Conservation (phyloP, 2,888 invertebrate genomes). For the Pilophorus perplexus region DNA sequence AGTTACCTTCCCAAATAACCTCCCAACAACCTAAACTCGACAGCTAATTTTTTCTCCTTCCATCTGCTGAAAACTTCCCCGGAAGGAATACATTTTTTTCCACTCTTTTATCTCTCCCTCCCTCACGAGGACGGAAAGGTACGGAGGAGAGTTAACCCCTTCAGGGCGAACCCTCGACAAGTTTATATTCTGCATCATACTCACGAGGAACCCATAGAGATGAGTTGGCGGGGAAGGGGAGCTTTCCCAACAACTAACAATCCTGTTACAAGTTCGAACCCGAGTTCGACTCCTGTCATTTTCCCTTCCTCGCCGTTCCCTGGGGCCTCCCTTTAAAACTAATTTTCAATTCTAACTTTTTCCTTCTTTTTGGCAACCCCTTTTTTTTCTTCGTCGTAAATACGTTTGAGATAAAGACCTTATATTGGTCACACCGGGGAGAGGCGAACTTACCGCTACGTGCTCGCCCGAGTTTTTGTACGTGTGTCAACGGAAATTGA, state of each 20-base stretch:
- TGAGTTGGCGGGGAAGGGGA: neutral
- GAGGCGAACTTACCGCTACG: neutral
- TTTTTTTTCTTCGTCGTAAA: conserved; percentile 9
- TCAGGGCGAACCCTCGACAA: conserved; percentile 1
- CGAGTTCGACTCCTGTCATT: conserved; percentile 25
- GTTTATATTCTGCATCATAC: conserved; percentile 22
- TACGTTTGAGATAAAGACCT: conserved; percentile 14
- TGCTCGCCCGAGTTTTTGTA: no score
- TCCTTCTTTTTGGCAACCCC: neutral
- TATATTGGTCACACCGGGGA: neutral
- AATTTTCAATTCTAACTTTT: conserved; percentile 7
- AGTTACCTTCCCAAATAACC: neutral
- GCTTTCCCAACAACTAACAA: conserved; percentile 17
- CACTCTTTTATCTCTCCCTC: neutral
- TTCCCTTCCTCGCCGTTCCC: neutral
- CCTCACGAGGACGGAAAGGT: neutral
- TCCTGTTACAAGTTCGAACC: conserved; percentile 27
- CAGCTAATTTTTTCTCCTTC: conserved; percentile 15
- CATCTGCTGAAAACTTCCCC: neutral
- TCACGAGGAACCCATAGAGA: neutral
- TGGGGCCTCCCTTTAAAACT: conserved; percentile 8
- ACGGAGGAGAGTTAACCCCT: conserved; percentile 17
- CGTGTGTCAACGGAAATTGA: no score
- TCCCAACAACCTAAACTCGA: neutral
- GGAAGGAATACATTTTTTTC: conserved; percentile 17